Evolutionary conservation across 2,888 invertebrate species (phyloP).

Genomic region (Willowsia nigromaculata): DNA sequence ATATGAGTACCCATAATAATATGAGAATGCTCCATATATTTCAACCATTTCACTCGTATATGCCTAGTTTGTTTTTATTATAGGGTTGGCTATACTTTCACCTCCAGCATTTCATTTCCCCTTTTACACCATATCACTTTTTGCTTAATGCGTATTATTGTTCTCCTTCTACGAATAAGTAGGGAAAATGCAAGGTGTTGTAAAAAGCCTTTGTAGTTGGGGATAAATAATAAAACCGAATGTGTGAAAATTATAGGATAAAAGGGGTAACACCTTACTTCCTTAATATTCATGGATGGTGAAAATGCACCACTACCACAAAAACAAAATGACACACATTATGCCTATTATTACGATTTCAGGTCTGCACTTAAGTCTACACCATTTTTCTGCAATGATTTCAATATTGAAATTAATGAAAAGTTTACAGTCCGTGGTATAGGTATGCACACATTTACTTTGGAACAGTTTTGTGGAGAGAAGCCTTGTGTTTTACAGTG

Average conservation of each 20-base stretch:
- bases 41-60: background rate
- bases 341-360: no score
- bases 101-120: background rate
- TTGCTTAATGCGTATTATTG: background rate
- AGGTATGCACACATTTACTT: no score
- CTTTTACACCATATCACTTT: background rate
- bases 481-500: background rate
- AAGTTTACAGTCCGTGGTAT: background rate
- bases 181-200: background rate
- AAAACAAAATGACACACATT: background rate
- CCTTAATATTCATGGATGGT: background rate
- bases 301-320: background rate
- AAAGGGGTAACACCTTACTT: background rate
- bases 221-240: background rate
- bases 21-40: conserved; percentile 37
- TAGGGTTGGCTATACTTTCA: conserved; percentile 28
- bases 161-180: background rate
- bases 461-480: background rate
- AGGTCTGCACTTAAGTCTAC: background rate
- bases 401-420: background rate
- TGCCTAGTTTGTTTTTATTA: conserved; percentile 17
- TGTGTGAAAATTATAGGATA: background rate
- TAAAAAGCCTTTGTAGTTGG: background rate
- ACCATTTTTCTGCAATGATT: background rate
- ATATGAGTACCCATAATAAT: conserved; percentile 3